phyloP scores from a whole-genome alignment of 2,113 vertebrate genomes.

The Harpagus bidentatus region DNA sequence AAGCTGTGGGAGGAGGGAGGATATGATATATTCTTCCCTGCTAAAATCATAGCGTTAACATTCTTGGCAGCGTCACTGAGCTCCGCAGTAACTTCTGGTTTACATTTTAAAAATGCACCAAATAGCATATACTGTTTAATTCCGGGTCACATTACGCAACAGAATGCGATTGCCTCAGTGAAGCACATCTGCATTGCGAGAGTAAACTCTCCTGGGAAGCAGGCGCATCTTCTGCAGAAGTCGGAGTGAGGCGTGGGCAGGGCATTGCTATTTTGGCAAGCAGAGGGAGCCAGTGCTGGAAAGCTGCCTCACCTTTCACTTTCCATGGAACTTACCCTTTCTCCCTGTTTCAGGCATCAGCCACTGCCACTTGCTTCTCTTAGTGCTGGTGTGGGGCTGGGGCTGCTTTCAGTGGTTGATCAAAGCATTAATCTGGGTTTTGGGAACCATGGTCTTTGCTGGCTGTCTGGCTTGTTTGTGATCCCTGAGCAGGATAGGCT shows the following conservation, averaged over 20 bases:
- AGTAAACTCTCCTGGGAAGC: constrained; percentile 41
- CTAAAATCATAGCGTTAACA: background rate
- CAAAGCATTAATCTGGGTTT: background rate
- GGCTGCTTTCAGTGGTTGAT: background rate
- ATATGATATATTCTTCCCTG: background rate
- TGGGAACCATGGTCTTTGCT: background rate
- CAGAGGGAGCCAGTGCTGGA: constrained; percentile 6
- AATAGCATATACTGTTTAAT: constrained; percentile 30
- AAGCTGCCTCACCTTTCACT: constrained; percentile 58
- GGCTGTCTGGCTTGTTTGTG: background rate
- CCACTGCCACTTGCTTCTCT: background rate
- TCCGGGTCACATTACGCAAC: constrained; percentile 22
- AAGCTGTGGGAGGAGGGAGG: background rate
- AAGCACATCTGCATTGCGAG: constrained; percentile 10
- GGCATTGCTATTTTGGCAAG: constrained; percentile 35
- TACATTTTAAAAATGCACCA: constrained; percentile 33
- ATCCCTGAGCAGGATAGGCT: background rate
- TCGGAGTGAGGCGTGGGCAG: background rate
- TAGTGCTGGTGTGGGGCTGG: background rate
- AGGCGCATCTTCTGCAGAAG: background rate
- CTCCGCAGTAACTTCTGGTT: constrained; percentile 21
- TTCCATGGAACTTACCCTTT: constrained; percentile 44
- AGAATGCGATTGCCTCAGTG: background rate
- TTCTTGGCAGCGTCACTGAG: constrained; percentile 10
- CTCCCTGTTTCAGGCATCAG: background rate